Conservation (phyloP, 2,888 invertebrate species). For the Drosophila subquinaria region DNA sequence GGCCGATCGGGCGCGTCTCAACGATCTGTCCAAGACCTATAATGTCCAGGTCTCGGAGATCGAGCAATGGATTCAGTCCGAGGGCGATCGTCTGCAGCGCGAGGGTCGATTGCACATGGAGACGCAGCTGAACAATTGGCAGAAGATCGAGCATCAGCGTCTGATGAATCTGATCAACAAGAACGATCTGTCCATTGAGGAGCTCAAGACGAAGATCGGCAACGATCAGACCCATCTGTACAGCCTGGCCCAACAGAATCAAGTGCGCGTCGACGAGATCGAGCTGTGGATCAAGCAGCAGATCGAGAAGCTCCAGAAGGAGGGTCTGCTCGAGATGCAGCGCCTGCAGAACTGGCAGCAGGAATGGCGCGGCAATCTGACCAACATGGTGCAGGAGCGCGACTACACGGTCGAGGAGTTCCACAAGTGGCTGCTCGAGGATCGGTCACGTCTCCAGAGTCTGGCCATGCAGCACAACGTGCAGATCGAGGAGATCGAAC, state of each 20-base stretch:
- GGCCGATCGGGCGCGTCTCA: constrained; percentile 79
- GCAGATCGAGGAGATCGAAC: constrained; percentile 83
- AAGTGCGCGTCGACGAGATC: constrained; percentile 83
- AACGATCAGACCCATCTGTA: constrained; percentile 82
- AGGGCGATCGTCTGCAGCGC: constrained; percentile 80
- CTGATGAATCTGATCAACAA: constrained; percentile 76
- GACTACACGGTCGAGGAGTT: constrained; percentile 83
- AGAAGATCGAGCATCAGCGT: constrained; percentile 82
- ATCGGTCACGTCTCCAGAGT: constrained; percentile 77
- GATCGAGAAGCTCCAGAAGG: constrained; percentile 79
- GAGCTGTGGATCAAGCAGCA: constrained; percentile 84
- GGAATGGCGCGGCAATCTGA: constrained; percentile 82
- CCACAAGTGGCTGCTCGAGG: constrained; percentile 82
- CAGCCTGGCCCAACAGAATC: constrained; percentile 81
- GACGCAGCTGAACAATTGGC: constrained; percentile 83
- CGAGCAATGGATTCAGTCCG: constrained; percentile 82
- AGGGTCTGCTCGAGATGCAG: constrained; percentile 79
- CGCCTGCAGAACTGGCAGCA: constrained; percentile 82
- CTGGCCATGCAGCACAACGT: constrained; percentile 83
- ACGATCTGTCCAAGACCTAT: constrained; percentile 79
- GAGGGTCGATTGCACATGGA: constrained; percentile 79
- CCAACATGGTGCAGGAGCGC: constrained; percentile 82
- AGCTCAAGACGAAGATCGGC: constrained; percentile 78
- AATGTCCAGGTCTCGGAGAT: constrained; percentile 83
- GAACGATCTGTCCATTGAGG: constrained; percentile 82